Evolutionary conservation across 2,888 invertebrate species (phyloP).

Genomic region (Tribolium freemani): DNA sequence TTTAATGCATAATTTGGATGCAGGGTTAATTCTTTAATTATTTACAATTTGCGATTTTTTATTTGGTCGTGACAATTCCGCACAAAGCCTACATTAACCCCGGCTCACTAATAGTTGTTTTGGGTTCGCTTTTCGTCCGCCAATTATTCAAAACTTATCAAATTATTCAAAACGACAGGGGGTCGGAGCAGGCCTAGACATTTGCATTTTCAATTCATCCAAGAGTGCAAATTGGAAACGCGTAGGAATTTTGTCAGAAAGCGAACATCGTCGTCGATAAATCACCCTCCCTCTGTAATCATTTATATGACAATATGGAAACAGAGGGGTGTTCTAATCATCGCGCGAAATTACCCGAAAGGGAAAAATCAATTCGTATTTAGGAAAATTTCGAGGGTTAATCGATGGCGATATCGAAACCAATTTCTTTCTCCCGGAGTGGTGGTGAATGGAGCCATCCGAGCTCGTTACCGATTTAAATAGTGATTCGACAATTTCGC

Average conservation of each 20-base stretch:
- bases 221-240: constrained; percentile 13
- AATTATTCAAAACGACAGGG: constrained; percentile 27
- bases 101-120: constrained; percentile 18
- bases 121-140: constrained; percentile 2
- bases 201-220: constrained; percentile 28
- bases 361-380: constrained; percentile 1
- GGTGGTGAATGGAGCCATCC: constrained; percentile 18
- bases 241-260: constrained; percentile 9
- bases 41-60: not conserved
- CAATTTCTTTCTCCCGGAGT: constrained; percentile 34
- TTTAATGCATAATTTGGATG: not conserved
- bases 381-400: constrained; percentile 2
- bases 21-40: not conserved
- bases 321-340: not conserved
- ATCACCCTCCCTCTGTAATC: constrained; percentile 18
- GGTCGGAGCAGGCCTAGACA: not conserved
- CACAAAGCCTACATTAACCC: not conserved
- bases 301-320: constrained; percentile 29
- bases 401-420: constrained; percentile 33
- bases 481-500: constrained; percentile 38
- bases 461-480: constrained; percentile 37
- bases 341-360: not conserved
- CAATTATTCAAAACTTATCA: constrained; percentile 37
- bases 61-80: not conserved
- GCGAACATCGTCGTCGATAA: constrained; percentile 19